Conservation (phyloP, 2,113 vertebrate species). For the Turnix velox region DNA sequence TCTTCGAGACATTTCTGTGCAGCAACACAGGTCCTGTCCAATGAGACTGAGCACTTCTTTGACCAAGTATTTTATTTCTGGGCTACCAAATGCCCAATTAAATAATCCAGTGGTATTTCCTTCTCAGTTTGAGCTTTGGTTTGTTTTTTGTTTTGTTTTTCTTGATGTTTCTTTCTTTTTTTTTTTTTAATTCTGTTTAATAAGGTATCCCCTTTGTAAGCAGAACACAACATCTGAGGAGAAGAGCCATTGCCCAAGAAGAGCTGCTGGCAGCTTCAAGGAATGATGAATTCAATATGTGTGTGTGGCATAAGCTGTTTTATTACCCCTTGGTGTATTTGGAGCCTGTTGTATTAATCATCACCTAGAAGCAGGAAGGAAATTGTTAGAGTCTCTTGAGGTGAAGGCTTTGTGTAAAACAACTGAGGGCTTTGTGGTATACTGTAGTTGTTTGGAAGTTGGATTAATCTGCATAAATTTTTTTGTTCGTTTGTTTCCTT, state of each 20-base stretch:
- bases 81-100: not conserved
- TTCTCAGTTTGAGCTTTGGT: not conserved
- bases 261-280: not conserved
- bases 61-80: not conserved
- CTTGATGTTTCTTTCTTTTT: too few relatives aligned
- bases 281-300: slow-evolving; percentile 27
- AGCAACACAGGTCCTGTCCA: not conserved
- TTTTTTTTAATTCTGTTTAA: not conserved
- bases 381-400: slow-evolving; percentile 40
- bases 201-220: not conserved
- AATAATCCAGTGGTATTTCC: not conserved
- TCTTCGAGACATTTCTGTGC: not conserved
- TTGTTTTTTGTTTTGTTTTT: not conserved
- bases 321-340: slow-evolving; percentile 17
- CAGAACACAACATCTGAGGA: not conserved
- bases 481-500: not conserved
- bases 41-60: not conserved
- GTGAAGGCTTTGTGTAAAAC: slow-evolving; percentile 7
- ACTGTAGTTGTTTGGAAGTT: not conserved
- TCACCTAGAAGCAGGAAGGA: slow-evolving; percentile 30
- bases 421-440: slow-evolving; percentile 15
- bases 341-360: slow-evolving; percentile 36
- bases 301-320: not conserved
- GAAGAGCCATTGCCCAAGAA: not conserved
- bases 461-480: not conserved